Base-by-base conservation (phyloP, 2,888 invertebrate genomes). In the Lasioglossum vierecki region DNA sequence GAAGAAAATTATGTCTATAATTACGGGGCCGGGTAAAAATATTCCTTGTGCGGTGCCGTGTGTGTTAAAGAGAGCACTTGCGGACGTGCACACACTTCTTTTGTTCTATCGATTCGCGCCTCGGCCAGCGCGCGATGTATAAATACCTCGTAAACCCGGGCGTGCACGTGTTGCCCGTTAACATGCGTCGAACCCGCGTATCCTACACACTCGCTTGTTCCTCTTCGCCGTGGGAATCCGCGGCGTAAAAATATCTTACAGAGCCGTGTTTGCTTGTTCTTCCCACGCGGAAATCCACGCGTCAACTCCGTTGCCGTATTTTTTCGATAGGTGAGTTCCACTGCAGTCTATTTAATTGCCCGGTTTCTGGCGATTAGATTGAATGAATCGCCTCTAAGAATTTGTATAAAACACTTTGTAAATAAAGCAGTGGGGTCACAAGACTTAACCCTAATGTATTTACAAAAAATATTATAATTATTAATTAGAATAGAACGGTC, bases 61-160 rank as follows among this genome's bases (percentile, higher is more conserved):
- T 41, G 70, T 44, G 66, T 68, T 79, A 76, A 81, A 78, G 76
- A 85, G 60, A 76, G n/a, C 80, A 39, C 81, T 57, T n/a, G 44
- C 80, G 72, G 76, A 73, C 75, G 53, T 60, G 81, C 75, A 79
- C 71, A 79, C 66, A 66, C 79, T 63, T 84, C 76, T 74, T 79
- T 77, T 68, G 78, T 79, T 79, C 53, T 86, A 89, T 90, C 89
- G 89, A 90, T 90, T 89, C 80, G 71, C 76, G 76, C 44, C 73
- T 79, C 44, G 80, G 22, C 68, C 66, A 18, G 35, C 44, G 35
- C 44, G 77, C 57, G 18, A 78, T 82, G 86, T 87, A 84, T 89
- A 89, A 90, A 88, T 86, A 86, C 85, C 84, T 75, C 57, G 75
- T 73, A 77, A 84, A 81, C 57, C 71, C 76, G 44, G 83, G 83